Evolutionary conservation across 2,888 invertebrate species (phyloP).

Genomic region (Drosophila borealis): DNA sequence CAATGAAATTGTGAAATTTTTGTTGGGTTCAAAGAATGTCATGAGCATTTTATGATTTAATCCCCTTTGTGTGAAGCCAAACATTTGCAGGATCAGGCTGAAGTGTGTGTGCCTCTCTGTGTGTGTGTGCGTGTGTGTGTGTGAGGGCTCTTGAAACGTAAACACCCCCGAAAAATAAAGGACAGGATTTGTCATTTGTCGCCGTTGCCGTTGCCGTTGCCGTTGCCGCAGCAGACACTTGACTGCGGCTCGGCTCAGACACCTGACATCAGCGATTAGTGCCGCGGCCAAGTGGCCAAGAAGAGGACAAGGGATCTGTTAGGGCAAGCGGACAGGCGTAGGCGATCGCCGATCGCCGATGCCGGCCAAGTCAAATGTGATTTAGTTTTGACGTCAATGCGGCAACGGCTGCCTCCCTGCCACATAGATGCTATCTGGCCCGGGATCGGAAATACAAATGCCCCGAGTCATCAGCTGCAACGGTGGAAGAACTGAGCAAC

Average conservation of each 20-base stretch:
- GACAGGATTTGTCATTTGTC: constrained; percentile 56
- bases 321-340: constrained; percentile 7
- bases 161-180: constrained; percentile 45
- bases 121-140: constrained; percentile 10
- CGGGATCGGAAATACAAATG: constrained; percentile 68
- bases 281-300: constrained; percentile 39
- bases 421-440: constrained; percentile 50
- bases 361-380: constrained; percentile 53
- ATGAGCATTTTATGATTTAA: constrained; percentile 67
- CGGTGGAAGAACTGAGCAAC: background rate
- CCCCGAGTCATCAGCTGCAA: constrained; percentile 71
- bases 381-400: constrained; percentile 58
- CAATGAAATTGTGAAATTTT: constrained; percentile 67
- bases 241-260: constrained; percentile 57
- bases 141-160: constrained; percentile 41
- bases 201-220: constrained; percentile 39
- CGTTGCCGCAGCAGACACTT: constrained; percentile 40
- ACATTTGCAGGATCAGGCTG: constrained; percentile 61
- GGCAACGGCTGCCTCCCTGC: constrained; percentile 38
- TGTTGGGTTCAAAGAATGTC: constrained; percentile 47
- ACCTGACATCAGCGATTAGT: constrained; percentile 56
- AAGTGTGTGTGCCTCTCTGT: constrained; percentile 4
- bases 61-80: constrained; percentile 73
- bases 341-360: constrained; percentile 15
- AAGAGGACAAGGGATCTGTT: constrained; percentile 8